Conservation (phyloP, 1,140 invertebrate species). For the Plectrocnemia conspersa region DNA sequence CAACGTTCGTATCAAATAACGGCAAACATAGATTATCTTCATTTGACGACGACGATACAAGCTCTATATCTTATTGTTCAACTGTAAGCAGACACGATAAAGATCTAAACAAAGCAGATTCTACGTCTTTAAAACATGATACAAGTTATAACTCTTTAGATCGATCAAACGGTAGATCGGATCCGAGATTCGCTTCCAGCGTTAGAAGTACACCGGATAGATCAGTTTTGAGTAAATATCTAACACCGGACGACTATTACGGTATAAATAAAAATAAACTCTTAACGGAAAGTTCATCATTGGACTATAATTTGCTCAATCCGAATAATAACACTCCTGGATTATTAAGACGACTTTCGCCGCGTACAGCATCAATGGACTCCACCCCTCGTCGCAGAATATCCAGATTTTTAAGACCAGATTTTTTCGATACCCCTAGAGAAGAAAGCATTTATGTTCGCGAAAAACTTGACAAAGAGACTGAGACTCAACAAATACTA, state of each 20-base stretch:
- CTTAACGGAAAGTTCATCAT: background rate
- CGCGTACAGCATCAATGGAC: constrained; percentile 40
- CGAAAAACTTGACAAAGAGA: constrained; percentile 63
- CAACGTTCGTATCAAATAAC: constrained; percentile 2
- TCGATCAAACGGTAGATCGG: constrained; percentile 10
- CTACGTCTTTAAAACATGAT: constrained; percentile 2
- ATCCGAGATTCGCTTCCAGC: constrained; percentile 30
- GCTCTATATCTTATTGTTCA: constrained; percentile 16
- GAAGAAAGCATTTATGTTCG: constrained; percentile 66
- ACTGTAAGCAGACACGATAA: constrained; percentile 9
- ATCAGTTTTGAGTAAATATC: constrained; percentile 55
- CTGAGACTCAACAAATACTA: constrained; percentile 59
- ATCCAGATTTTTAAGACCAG: constrained; percentile 68
- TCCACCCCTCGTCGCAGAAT: constrained; percentile 54
- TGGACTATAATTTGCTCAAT: background rate
- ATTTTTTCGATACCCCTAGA: constrained; percentile 69
- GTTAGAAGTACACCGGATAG: constrained; percentile 46
- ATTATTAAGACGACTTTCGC: constrained; percentile 45
- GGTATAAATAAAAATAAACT: constrained; percentile 5
- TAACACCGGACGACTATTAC: constrained; percentile 42
- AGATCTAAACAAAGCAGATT: constrained; percentile 3
- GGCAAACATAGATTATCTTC: background rate
- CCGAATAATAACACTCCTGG: constrained; percentile 4
- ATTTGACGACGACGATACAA: constrained; percentile 15
- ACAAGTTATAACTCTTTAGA: constrained; percentile 26